Percentiles rank a stretch among this genome's conserved stretches.
phyloP scores from a whole-genome alignment of 2,888 invertebrate species.

The Lithodes maja region DNA sequence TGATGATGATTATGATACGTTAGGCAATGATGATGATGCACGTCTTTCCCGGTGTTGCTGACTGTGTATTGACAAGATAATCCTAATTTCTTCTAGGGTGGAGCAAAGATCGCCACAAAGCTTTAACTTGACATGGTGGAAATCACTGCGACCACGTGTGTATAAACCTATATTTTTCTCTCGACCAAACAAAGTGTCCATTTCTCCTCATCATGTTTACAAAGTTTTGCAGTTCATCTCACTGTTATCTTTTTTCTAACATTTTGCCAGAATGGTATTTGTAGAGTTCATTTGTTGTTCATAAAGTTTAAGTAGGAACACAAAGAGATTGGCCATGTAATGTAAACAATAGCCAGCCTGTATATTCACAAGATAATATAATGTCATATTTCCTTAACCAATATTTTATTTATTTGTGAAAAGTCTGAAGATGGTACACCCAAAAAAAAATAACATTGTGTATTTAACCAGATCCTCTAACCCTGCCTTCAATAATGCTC shows the following conservation, averaged over 20 bases:
- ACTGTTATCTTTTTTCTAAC: constrained; percentile 51
- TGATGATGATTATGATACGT: constrained; percentile 9
- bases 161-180: constrained; percentile 68
- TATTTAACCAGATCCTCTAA: constrained; percentile 16
- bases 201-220: constrained; percentile 52
- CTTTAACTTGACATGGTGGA: constrained; percentile 71
- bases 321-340: constrained; percentile 56
- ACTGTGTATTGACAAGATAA: constrained; percentile 69
- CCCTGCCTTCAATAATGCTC: constrained; percentile 62
- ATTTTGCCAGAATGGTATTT: constrained; percentile 59
- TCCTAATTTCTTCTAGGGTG: constrained; percentile 71
- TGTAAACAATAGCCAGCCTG: constrained; percentile 46
- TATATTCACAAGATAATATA: constrained; percentile 50
- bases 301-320: constrained; percentile 52
- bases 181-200: constrained; percentile 54
- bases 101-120: constrained; percentile 71
- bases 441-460: neutral
- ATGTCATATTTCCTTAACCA: constrained; percentile 39
- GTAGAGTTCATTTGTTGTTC: constrained; percentile 50
- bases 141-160: constrained; percentile 71
- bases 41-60: constrained; percentile 51
- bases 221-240: constrained; percentile 58
- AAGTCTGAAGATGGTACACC: constrained; percentile 60
- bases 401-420: constrained; percentile 40
- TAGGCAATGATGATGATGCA: constrained; percentile 41